Percentiles rank a stretch among this genome's conserved stretches.
Evolutionary conservation across 2,113 vertebrate genomes (phyloP).

Genomic region (Nerophis ophidion): DNA sequence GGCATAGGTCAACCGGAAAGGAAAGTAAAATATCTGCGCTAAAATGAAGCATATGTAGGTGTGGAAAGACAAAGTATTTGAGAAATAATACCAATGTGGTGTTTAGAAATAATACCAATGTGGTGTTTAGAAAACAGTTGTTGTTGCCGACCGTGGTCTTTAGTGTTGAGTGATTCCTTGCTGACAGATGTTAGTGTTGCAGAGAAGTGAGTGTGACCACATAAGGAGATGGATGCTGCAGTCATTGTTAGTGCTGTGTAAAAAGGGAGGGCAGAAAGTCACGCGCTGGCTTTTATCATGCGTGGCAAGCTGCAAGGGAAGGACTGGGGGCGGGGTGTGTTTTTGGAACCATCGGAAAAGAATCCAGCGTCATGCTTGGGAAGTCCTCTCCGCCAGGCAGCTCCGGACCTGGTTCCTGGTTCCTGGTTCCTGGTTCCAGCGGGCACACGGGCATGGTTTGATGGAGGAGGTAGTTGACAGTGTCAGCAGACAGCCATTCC

Average conservation of each 20-base stretch:
- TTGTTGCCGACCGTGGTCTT: not conserved
- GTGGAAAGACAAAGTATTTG: no score
- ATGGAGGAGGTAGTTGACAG: constrained; percentile 20
- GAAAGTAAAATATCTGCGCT: no score
- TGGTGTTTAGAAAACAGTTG: no score
- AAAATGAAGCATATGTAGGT: no score
- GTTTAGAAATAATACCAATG: no score
- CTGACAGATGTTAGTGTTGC: not conserved
- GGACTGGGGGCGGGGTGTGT: not conserved
- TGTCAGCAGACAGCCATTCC: constrained; percentile 18
- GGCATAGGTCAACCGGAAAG: no score
- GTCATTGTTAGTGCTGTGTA: constrained; percentile 40
- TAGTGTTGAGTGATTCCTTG: not conserved
- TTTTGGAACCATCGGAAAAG: constrained; percentile 27
- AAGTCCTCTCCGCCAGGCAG: constrained; percentile 2
- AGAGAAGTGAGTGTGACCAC: constrained; percentile 8
- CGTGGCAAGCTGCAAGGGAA: constrained; percentile 34
- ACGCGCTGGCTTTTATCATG: constrained; percentile 62
- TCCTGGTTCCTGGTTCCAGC: constrained; percentile 2
- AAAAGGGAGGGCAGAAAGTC: constrained; percentile 18
- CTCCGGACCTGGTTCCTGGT: constrained; percentile 8
- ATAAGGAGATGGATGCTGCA: constrained; percentile 33
- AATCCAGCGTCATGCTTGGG: constrained; percentile 19
- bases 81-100: no score
- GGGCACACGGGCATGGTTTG: constrained; percentile 15